A percentile compares a stretch with the other conserved stretches of the same genome.
Conservation (phyloP, 2,797 vertebrate species). For the Zalophus californianus region DNA sequence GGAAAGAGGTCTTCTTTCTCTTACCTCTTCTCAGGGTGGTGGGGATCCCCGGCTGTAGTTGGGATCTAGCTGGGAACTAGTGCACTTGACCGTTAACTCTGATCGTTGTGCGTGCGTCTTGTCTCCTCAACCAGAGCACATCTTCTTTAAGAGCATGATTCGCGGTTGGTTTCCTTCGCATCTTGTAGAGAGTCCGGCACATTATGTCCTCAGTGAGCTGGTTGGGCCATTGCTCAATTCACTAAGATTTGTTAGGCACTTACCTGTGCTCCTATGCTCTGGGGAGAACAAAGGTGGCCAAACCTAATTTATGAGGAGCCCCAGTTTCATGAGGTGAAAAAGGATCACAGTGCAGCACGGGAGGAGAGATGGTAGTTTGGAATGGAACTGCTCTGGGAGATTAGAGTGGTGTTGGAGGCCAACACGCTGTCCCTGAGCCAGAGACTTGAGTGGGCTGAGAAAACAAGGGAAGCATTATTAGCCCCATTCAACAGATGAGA, state of each 20-base stretch:
- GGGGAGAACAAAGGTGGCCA: not conserved
- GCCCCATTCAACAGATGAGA: not conserved
- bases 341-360: not conserved
- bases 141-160: not conserved
- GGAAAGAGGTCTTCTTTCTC: not conserved
- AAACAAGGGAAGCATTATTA: not conserved
- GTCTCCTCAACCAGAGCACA: fast-evolving
- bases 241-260: not conserved
- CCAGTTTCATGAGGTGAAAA: not conserved
- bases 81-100: not conserved
- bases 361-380: not conserved
- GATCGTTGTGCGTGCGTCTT: not conserved
- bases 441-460: not conserved
- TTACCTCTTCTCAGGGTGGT: not conserved
- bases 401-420: not conserved
- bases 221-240: not conserved
- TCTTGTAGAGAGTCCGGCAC: no score
- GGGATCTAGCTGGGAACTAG: not conserved
- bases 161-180: not conserved
- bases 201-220: not conserved
- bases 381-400: not conserved
- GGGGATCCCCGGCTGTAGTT: not conserved
- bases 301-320: not conserved
- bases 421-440: not conserved
- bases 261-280: not conserved